Percentiles rank a stretch among this genome's conserved stretches.
phyloP scores from a whole-genome alignment of 35 echinoderm and acorn worm species.

The Diadema setosum region DNA sequence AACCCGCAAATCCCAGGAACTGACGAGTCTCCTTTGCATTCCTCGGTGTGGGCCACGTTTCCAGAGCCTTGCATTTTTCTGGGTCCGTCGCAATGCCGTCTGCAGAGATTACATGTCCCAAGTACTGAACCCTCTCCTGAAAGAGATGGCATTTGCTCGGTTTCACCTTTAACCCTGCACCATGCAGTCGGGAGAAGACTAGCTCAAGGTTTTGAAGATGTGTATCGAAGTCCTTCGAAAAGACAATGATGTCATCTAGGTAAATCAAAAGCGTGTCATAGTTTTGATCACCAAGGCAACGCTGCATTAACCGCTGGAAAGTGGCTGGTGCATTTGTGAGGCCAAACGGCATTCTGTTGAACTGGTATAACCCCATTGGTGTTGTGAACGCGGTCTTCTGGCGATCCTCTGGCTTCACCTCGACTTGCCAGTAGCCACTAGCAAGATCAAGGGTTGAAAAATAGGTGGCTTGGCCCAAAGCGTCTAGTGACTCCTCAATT shows the following conservation, averaged over 20 bases:
- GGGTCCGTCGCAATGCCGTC: slow-evolving; percentile 47
- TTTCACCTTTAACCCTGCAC: slow-evolving; percentile 61
- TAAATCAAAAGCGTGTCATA: slow-evolving; percentile 47
- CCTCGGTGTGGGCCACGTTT: slow-evolving; percentile 37
- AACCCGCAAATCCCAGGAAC: slow-evolving; percentile 67
- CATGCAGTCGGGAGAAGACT: slow-evolving; percentile 31
- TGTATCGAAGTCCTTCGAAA: slow-evolving; percentile 6
- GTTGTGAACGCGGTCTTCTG: slow-evolving; percentile 73
- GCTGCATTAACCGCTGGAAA: slow-evolving; percentile 71
- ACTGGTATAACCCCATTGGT: slow-evolving; percentile 63
- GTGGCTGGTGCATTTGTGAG: slow-evolving; percentile 60
- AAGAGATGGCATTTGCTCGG: slow-evolving; percentile 63
- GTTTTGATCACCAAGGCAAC: slow-evolving; percentile 45
- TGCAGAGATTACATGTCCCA: slow-evolving; percentile 56
- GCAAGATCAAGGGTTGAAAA: slow-evolving; percentile 55
- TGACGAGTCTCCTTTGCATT: slow-evolving; percentile 5
- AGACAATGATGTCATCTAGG: slow-evolving; percentile 71
- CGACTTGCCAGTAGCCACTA: no score
- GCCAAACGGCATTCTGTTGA: slow-evolving; percentile 69
- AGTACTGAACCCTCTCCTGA: slow-evolving; percentile 22
- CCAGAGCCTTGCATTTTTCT: slow-evolving; percentile 29
- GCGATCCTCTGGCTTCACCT: slow-evolving; percentile 29
- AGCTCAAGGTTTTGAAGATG: slow-evolving; percentile 18
- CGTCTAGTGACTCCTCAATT: neutral
- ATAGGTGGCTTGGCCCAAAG: neutral